These are phyloP conservation scores for Mesitornis unicolor DNA, from an alignment of 2,113 vertebrate species.

Conservation along the genomic window DNA sequence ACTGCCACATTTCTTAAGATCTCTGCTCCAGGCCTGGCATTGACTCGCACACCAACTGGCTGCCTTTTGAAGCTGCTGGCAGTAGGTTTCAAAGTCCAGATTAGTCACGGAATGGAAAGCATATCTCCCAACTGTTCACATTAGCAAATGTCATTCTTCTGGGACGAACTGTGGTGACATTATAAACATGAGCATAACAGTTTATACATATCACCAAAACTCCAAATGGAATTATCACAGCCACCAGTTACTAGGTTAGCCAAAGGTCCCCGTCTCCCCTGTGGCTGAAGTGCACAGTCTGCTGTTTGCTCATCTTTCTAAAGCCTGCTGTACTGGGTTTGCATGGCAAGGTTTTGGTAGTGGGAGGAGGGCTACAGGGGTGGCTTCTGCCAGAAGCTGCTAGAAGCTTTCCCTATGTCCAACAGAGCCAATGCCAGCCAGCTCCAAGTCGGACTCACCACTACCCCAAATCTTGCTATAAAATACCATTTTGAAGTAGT, in stretches of 20 bases:
- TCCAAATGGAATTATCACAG: neutral
- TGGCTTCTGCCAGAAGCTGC: too few species aligned
- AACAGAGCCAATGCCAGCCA: too few species aligned
- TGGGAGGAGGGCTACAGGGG: too few species aligned
- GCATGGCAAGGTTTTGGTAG: too few species aligned
- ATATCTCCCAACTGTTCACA: neutral
- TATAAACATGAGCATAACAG: neutral
- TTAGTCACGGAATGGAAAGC: constrained; percentile 10
- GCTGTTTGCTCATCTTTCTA: neutral
- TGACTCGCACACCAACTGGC: neutral
- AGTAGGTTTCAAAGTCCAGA: neutral
- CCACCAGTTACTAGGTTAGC: neutral
- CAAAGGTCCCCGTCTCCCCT: neutral
- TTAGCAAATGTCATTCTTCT: neutral
- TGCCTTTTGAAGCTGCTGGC: neutral
- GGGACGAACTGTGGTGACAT: neutral
- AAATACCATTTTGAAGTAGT: neutral
- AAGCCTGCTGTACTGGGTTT: too few species aligned
- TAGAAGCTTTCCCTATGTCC: too few species aligned
- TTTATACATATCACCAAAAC: neutral
- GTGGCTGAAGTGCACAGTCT: neutral
- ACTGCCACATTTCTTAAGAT: neutral
- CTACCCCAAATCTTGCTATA: neutral
- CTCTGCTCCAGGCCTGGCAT: neutral
- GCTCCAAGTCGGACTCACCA: too few species aligned